Percentiles rank a stretch among this genome's conserved stretches.
Evolutionary conservation across 2,113 vertebrate species (phyloP).

Genomic region (Xiphophorus maculatus): DNA sequence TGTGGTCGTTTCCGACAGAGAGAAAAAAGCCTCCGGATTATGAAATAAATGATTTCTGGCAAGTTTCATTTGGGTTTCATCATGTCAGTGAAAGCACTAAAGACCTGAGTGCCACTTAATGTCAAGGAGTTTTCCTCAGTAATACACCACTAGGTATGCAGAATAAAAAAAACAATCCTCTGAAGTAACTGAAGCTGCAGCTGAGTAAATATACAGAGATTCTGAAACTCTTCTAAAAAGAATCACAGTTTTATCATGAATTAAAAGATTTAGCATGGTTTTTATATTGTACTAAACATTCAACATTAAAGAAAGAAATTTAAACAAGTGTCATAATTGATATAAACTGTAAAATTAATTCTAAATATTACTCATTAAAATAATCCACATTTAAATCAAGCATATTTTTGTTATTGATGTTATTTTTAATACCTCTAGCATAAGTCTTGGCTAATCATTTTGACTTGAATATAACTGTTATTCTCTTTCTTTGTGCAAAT

Average conservation of each 20-base stretch:
- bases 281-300: background rate
- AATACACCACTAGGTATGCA: slow-evolving; percentile 8
- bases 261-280: background rate
- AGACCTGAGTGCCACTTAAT: background rate
- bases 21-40: slow-evolving; percentile 36
- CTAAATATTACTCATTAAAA: background rate
- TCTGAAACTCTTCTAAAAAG: slow-evolving; percentile 11
- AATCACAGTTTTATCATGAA: slow-evolving; percentile 28
- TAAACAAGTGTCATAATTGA: background rate
- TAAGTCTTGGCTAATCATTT: background rate
- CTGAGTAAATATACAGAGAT: slow-evolving; percentile 17
- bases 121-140: slow-evolving; percentile 4
- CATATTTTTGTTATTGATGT: background rate
- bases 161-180: background rate
- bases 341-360: background rate
- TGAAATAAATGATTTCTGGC: background rate
- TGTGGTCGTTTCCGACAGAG: slow-evolving; percentile 22
- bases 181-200: background rate
- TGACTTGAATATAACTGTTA: too few relatives aligned
- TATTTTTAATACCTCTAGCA: background rate
- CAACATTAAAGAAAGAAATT: background rate
- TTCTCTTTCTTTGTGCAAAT: too few relatives aligned
- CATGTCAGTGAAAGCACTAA: slow-evolving; percentile 6
- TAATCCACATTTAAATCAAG: background rate
- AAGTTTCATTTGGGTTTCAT: slow-evolving; percentile 19